phyloP scores from a whole-genome alignment of 2,113 vertebrate genomes.

The Sterrhoptilus dennistouni region DNA sequence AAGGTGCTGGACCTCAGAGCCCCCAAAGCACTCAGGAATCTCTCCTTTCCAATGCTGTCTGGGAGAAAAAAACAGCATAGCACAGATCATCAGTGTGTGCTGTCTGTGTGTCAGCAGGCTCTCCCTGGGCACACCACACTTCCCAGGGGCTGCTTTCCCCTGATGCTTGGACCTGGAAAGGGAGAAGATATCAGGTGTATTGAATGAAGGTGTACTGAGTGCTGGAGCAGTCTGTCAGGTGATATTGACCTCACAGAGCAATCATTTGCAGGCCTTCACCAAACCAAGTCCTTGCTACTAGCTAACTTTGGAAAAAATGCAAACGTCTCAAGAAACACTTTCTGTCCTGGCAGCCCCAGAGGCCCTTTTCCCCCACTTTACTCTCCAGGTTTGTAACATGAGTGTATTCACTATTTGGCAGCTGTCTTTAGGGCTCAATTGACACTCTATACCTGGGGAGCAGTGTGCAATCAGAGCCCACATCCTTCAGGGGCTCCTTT shows the following conservation, averaged over 20 bases:
- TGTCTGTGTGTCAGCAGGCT: neutral
- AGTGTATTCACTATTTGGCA: neutral
- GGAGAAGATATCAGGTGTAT: neutral
- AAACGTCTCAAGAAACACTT: neutral
- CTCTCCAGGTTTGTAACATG: neutral
- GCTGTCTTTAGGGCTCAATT: neutral
- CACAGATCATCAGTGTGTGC: neutral
- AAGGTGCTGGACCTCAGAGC: neutral
- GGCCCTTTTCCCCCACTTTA: neutral
- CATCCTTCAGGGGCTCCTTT: neutral
- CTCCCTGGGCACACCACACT: neutral
- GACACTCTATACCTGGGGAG: rapidly evolving
- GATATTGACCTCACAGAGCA: neutral
- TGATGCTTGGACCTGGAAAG: neutral
- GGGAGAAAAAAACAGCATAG: neutral
- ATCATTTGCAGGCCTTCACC: neutral
- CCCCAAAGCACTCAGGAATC: neutral
- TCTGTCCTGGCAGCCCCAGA: neutral
- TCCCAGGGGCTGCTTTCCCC: neutral
- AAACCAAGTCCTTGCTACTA: neutral
- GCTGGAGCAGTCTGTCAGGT: neutral
- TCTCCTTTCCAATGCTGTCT: neutral
- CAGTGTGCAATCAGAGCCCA: neutral
- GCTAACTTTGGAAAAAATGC: neutral
- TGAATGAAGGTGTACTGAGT: neutral